Base-by-base conservation (phyloP, 2,797 vertebrate genomes). In the Kryptolebias ocellatus region DNA sequence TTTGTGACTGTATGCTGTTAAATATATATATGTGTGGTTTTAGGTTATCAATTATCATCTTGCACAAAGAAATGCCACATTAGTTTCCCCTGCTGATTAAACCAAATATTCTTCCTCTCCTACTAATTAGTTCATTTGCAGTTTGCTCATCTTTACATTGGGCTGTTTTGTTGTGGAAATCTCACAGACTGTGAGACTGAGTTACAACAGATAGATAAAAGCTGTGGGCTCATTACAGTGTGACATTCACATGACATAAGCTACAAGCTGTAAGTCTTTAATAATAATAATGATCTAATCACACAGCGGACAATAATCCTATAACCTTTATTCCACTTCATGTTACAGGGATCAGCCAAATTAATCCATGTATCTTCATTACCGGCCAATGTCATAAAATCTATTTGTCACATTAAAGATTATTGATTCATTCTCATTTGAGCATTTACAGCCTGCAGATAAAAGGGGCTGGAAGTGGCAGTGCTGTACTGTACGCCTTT, bases 121-220 rank as follows among this genome's bases (percentile, higher is more conserved):
- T 70, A 83, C 76, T 72, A 77, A 72, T 78, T 77, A 51, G 64
- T 53, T 78, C 71, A 71, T 56, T 69, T 67, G 53, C 54, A 67
- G 18, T 55, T 28, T 64, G 12, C 58, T 63, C 31, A 73, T 28
- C 46, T 65, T 53, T 42, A 42, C 39, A 42, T 42, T 54, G 31
- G 20, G 44, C 50, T 45, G 24, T 17, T 5, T 39, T 61, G 31
- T 62, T 59, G 58, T 28, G 34, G 52, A 16, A 29, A 24, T 67
- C 50, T 68, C 34, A 46, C 24, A 12, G n/a, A 46, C 24, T 12
- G 9, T 24, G 11, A 60, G 17, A 53, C 34, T 75, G 4, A 57
- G 11, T 63, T n/a, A 53, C 8, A 28, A 14, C 17, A 14, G 15
- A 51, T 39, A 18, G 14, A 42, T 34, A 39, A 78, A 64, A 61